Evolutionary conservation across 2,888 invertebrate species (phyloP), one percentile per base, ranked within the genome.

Genomic region (Sphaerophoria taeniata): DNA sequence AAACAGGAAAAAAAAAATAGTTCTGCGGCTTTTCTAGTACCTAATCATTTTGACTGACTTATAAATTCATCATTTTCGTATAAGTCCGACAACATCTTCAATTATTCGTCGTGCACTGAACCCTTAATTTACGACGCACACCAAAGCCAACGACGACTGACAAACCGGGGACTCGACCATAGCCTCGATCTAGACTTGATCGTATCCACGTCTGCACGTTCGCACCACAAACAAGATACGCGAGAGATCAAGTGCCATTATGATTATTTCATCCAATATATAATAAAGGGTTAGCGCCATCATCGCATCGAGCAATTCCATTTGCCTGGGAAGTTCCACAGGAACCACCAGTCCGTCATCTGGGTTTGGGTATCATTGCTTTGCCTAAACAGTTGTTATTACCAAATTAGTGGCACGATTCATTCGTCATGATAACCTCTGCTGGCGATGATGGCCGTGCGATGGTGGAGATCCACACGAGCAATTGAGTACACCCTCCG

Each of bases 181-280:
- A 51, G 9, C 43, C 33, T 56, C 43, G 61, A 75, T 63, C 58
- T 53, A 70, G 51, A 56, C 47, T 75, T 61, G 63, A 63, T 85
- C 80, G 80, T 85, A 75, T 65, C 72, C 61, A 73, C 80, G n/a
- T n/a, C n/a, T n/a, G 76, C 81, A 85, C 80, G 75, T 84, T 75
- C 75, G 34, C 71, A 53, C 43, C 33, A 67, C 53, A 67, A 67
- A 51, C 60, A 61, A 34, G 65, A 39, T 3, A 43, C 16, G n/a
- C n/a, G n/a, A n/a, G 56, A 49, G 43, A 72, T 60, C 63, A 43
- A 75, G 76, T 76, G 56, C 76, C 81, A 81, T 85, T 85, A 85
- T 85, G 85, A 85, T 85, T 85, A 81, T 81, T 85, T 81, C 81
- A 77, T 85, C 81, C 81, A 85, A n/a, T n/a, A 81, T 81, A 81